Base-by-base conservation (phyloP, 1,140 invertebrate species). In the Palaemon carinicauda region DNA sequence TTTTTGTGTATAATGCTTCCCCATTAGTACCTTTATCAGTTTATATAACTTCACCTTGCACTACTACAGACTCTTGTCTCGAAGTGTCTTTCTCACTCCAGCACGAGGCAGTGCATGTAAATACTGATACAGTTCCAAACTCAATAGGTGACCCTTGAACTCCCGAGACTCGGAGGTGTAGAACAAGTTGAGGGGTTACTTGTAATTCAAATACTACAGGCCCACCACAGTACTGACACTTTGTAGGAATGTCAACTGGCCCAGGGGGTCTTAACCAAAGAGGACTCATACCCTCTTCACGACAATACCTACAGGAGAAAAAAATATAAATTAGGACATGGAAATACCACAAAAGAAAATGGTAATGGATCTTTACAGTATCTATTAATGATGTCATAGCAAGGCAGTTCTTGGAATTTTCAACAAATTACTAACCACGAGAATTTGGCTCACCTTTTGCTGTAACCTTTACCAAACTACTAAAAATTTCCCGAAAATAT, bases 71-170 rank as follows among this genome's bases (percentile, higher is more conserved):
- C 92, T 97, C 96, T 88, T 94, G 93, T 83, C 94, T 93, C 87
- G 94, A 93, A 33, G 91, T 93, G 89, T 95, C 95, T 14, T 93
- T 93, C 5, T 93, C 91, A 69, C 94, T 93, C 96, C 96, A 97
- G 91, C 96, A 97, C 91, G 95, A 96, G 89, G 93, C 93, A n/a
- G 93, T 91, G 90, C 96, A 97, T 2, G 96, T 96, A 89, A 95
- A 97, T 24, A 97, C 91, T 50, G 96, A 91, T 12, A 96, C 94
- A 41, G 95, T 96, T 12, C 96, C 95, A 91, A 95, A 97, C 91
- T 97, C 96, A 50, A 96, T 92, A 31, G 78, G 33, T 24, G 79
- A 51, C 53, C 89, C 89, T 53, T 82, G 69, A 10, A 88, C 90
- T 21, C 90, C 89, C 51, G 75, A 12, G 3, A 96, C 91, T 82